These are phyloP conservation scores for Toxotes chatareus DNA, from an alignment of 2,113 vertebrate genomes.

Conservation along the genomic window DNA sequence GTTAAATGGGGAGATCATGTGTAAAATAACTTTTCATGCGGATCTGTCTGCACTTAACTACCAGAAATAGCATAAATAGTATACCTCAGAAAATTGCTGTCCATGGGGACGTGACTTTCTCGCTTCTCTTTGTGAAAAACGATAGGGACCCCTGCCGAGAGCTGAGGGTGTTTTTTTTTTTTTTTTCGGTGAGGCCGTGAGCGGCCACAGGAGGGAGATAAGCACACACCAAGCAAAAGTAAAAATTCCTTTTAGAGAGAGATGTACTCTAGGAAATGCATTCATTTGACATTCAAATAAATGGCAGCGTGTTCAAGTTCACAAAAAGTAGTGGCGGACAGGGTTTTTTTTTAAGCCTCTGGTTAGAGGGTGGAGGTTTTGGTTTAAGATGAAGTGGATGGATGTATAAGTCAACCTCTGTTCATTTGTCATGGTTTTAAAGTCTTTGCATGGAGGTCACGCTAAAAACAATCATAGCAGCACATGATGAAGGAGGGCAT, in stretches of 20 bases:
- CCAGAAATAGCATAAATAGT: not conserved
- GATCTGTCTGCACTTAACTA: not conserved
- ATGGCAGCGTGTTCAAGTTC: not conserved
- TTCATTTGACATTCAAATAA: not conserved
- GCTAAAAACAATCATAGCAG: conserved; percentile 17
- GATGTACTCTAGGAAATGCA: conserved; percentile 2
- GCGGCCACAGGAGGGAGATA: conserved; percentile 51
- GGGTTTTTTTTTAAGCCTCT: not conserved
- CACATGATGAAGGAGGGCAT: conserved; percentile 30
- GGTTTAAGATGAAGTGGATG: not conserved
- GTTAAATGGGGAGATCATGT: not conserved
- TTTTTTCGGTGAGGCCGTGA: not conserved
- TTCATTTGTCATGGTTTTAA: not conserved
- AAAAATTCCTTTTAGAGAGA: not conserved
- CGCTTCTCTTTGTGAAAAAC: not conserved
- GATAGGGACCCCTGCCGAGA: not conserved
- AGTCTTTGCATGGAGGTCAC: conserved; percentile 44
- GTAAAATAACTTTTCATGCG: not conserved
- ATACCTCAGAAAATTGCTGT: not conserved
- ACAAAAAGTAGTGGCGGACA: not conserved
- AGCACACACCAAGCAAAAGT: not conserved
- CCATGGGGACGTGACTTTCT: not conserved
- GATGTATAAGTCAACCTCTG: not conserved
- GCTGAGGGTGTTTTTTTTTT: conserved; percentile 4
- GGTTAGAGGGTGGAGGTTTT: no score